Evolutionary conservation across 2,113 vertebrate species (phyloP).

Genomic region (Noturus placidus): DNA sequence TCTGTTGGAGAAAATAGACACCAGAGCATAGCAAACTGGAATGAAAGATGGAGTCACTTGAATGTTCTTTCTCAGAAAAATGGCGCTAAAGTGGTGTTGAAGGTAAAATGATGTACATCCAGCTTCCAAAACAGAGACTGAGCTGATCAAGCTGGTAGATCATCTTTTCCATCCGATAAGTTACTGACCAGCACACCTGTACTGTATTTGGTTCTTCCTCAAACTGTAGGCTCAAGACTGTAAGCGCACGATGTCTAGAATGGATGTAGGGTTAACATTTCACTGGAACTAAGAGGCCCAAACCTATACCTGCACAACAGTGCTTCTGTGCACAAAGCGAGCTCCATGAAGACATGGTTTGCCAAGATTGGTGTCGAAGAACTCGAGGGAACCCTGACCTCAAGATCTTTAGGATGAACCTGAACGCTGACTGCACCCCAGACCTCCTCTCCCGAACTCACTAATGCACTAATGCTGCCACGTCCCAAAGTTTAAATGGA

Average conservation of each 20-base stretch:
- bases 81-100: not conserved
- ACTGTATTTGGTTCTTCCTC: too few relatives aligned
- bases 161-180: not conserved
- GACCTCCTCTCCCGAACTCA: not conserved
- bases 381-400: not conserved
- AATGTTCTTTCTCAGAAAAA: not conserved
- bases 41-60: not conserved
- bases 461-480: not conserved
- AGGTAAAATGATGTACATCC: not conserved
- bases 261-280: not conserved
- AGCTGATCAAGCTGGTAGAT: not conserved
- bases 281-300: not conserved
- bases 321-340: not conserved
- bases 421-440: not conserved
- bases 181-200: not conserved
- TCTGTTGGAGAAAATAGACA: not conserved
- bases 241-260: too few relatives aligned
- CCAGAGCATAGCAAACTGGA: not conserved
- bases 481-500: too few relatives aligned
- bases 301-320: not conserved
- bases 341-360: not conserved
- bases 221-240: not conserved
- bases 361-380: not conserved
- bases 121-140: not conserved
- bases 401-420: not conserved